phyloP scores from a whole-genome alignment of 2,888 invertebrate genomes.

The Tenthredo mesomela region DNA sequence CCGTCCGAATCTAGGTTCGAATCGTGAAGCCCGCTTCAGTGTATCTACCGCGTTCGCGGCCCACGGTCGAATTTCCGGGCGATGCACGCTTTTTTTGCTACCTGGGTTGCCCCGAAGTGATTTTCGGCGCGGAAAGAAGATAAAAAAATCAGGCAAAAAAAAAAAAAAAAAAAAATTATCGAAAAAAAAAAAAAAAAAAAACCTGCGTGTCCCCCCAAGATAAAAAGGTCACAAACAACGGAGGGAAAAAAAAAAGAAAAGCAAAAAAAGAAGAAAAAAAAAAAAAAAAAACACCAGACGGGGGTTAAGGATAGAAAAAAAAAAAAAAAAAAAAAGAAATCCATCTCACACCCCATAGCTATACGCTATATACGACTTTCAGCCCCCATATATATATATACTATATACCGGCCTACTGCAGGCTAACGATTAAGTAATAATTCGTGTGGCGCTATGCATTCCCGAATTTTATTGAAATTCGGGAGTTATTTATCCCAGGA shows the following conservation, averaged over 20 bases:
- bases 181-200: neutral
- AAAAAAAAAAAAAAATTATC: neutral
- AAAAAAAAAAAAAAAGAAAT: neutral
- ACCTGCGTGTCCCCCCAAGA: neutral
- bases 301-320: neutral
- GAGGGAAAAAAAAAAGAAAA: neutral
- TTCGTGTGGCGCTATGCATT: constrained; percentile 24
- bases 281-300: neutral
- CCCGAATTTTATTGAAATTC: constrained; percentile 4
- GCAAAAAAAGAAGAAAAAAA: neutral
- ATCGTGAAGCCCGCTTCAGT: constrained; percentile 77
- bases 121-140: constrained; percentile 54
- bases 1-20: constrained; percentile 75
- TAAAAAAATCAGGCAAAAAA: constrained; percentile 10
- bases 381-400: neutral
- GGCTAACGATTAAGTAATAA: constrained; percentile 11
- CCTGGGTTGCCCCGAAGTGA: constrained; percentile 54
- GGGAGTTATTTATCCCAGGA: constrained; percentile 19
- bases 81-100: constrained; percentile 63
- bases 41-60: constrained; percentile 77
- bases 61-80: constrained; percentile 77
- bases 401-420: neutral
- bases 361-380: neutral
- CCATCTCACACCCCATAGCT: constrained; percentile 30
- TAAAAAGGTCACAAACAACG: neutral